Conservation (phyloP, 2,797 vertebrate species). For the Malacoctenus gilli region DNA sequence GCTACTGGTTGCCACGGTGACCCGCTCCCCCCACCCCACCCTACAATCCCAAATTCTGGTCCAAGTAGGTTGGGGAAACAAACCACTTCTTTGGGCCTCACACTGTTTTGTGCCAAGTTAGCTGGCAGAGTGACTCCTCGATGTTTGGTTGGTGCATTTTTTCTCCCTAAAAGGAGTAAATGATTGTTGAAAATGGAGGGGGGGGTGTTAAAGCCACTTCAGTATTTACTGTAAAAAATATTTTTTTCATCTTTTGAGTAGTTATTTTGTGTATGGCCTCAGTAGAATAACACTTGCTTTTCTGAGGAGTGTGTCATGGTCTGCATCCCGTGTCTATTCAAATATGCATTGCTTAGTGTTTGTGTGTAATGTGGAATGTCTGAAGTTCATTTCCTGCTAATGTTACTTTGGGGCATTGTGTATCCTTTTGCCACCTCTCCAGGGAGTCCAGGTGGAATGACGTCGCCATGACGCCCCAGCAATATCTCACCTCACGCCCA, state of each 20-base stretch:
- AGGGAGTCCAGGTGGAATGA: constrained; percentile 75
- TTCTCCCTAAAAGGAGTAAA: too few species aligned
- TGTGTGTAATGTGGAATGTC: too few species aligned
- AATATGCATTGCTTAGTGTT: too few species aligned
- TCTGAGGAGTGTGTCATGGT: too few species aligned
- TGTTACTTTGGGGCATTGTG: too few species aligned
- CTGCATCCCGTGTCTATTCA: too few species aligned
- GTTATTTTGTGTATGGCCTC: constrained; percentile 3
- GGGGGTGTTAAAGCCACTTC: too few species aligned
- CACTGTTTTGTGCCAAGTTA: constrained; percentile 29
- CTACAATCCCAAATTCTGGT: constrained; percentile 74
- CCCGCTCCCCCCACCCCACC: constrained; percentile 36
- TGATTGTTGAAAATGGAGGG: not conserved
- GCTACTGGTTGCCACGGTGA: constrained; percentile 69
- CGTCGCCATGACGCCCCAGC: constrained; percentile 74
- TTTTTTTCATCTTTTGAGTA: constrained; percentile 8
- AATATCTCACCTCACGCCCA: constrained; percentile 59
- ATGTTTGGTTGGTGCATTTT: constrained; percentile 18
- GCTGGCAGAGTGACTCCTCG: constrained; percentile 13
- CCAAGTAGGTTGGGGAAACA: constrained; percentile 71
- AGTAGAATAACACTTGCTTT: too few species aligned
- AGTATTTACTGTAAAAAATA: too few species aligned
- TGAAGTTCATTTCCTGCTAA: too few species aligned
- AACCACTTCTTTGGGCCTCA: constrained; percentile 40
- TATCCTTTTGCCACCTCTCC: constrained; percentile 26